Evolutionary conservation across 1,140 invertebrate genomes (phyloP).

Genomic region (Drosophila persimilis): DNA sequence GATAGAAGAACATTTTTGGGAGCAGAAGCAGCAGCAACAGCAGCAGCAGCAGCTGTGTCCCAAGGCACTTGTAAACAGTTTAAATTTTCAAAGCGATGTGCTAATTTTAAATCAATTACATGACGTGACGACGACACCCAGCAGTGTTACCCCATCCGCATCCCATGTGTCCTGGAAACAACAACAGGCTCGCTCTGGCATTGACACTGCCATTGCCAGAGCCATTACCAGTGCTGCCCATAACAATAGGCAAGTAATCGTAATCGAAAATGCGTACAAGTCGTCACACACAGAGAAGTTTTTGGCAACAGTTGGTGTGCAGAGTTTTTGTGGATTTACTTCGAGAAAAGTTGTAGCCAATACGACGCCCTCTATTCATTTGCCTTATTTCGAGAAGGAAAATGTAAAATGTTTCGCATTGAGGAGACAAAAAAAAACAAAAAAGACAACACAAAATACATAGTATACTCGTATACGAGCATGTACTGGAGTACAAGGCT

Average conservation of each 20-base stretch:
- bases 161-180: neutral
- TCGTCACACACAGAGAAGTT: slow-evolving; percentile 20
- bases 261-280: slow-evolving; percentile 67
- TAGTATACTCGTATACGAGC: too few relatives aligned
- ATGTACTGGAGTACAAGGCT: slow-evolving; percentile 25
- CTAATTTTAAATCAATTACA: slow-evolving; percentile 81
- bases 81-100: slow-evolving; percentile 76
- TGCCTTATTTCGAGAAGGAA: slow-evolving; percentile 16
- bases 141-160: slow-evolving; percentile 12
- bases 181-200: slow-evolving; percentile 32
- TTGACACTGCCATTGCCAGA: slow-evolving; percentile 34
- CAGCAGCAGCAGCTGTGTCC: slow-evolving; percentile 42
- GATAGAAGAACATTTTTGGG: slow-evolving; percentile 7
- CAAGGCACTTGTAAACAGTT: slow-evolving; percentile 77
- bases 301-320: slow-evolving; percentile 75
- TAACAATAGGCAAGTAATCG: slow-evolving; percentile 54
- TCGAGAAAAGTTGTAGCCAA: slow-evolving; percentile 58
- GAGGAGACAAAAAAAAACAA: slow-evolving; percentile 26
- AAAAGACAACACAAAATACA: slow-evolving; percentile 6
- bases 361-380: slow-evolving; percentile 56
- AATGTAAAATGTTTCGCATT: slow-evolving; percentile 19
- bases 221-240: slow-evolving; percentile 36
- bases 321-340: slow-evolving; percentile 67
- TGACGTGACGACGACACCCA: slow-evolving; percentile 63
- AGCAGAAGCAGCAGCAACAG: slow-evolving; percentile 15